phyloP scores from a whole-genome alignment of 2,888 invertebrate species.

The Drosophila testacea region DNA sequence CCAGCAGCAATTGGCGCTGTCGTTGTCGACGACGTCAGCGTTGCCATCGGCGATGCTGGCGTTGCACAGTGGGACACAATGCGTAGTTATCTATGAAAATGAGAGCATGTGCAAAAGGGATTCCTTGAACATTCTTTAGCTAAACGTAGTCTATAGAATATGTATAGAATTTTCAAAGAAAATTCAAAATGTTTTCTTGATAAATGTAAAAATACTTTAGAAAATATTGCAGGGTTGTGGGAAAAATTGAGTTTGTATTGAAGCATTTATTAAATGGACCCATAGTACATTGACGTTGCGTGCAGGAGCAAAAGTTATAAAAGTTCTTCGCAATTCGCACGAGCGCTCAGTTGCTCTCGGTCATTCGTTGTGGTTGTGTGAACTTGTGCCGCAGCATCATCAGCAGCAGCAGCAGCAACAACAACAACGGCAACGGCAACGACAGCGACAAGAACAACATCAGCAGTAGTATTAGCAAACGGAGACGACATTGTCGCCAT shows the following conservation, averaged over 20 bases:
- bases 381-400: slow-evolving; percentile 64
- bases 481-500: slow-evolving; percentile 59
- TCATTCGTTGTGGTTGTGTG: slow-evolving; percentile 81
- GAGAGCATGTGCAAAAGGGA: background rate
- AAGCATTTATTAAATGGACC: slow-evolving; percentile 21
- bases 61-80: slow-evolving; percentile 32
- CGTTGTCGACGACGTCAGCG: slow-evolving; percentile 46
- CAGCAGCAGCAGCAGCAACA: slow-evolving; percentile 49
- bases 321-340: slow-evolving; percentile 82
- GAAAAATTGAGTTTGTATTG: background rate
- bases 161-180: background rate
- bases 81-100: background rate
- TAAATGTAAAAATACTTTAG: too few species aligned
- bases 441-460: slow-evolving; percentile 24
- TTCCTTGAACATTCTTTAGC: background rate
- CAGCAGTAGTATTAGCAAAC: slow-evolving; percentile 16
- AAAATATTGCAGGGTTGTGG: too few species aligned
- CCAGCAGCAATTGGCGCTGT: slow-evolving; percentile 49
- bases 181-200: too few species aligned
- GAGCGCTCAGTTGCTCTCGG: slow-evolving; percentile 85
- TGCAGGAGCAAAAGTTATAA: slow-evolving; percentile 78
- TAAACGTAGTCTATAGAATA: background rate
- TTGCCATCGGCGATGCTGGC: slow-evolving; percentile 35
- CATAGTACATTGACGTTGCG: slow-evolving; percentile 56
- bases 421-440: slow-evolving; percentile 29